These are phyloP conservation scores for Brotula barbata DNA, from an alignment of 2,797 vertebrate species.

Conservation along the genomic window DNA sequence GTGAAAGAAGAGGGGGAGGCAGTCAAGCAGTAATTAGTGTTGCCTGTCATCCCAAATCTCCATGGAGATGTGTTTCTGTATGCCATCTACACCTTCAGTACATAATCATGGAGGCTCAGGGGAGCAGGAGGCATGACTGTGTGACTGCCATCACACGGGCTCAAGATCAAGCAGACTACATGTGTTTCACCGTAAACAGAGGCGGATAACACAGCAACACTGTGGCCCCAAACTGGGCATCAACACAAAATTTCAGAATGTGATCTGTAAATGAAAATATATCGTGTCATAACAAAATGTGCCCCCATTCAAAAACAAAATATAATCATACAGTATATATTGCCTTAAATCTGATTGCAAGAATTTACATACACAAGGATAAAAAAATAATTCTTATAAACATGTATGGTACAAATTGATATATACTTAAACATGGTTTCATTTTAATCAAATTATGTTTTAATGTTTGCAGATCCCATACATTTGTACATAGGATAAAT, in stretches of 20 bases:
- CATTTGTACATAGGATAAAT: too few species aligned
- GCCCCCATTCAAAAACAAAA: background rate
- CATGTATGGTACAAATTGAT: too few species aligned
- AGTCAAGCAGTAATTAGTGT: constrained; percentile 71
- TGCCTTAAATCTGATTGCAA: too few species aligned
- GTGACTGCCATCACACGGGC: constrained; percentile 41
- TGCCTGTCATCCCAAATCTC: constrained; percentile 75
- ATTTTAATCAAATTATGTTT: too few species aligned
- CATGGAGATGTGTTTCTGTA: constrained; percentile 75
- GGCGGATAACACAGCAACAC: constrained; percentile 18
- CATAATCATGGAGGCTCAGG: constrained; percentile 58
- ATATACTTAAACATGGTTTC: too few species aligned
- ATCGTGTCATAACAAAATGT: background rate
- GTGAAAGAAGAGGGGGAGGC: constrained; percentile 34
- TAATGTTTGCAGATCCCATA: too few species aligned
- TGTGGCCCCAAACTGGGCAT: background rate
- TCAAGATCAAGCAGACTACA: constrained; percentile 38
- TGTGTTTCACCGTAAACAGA: constrained; percentile 53
- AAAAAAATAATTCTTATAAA: too few species aligned
- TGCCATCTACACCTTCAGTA: constrained; percentile 65
- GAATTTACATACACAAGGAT: too few species aligned
- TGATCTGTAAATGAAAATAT: constrained; percentile 13
- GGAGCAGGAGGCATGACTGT: constrained; percentile 56
- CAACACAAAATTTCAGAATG: background rate
- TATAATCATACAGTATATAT: too few species aligned